Evolutionary conservation across 2,113 vertebrate genomes (phyloP), one percentile per base, ranked within the genome.

Genomic region (Vulpes ferrilata): DNA sequence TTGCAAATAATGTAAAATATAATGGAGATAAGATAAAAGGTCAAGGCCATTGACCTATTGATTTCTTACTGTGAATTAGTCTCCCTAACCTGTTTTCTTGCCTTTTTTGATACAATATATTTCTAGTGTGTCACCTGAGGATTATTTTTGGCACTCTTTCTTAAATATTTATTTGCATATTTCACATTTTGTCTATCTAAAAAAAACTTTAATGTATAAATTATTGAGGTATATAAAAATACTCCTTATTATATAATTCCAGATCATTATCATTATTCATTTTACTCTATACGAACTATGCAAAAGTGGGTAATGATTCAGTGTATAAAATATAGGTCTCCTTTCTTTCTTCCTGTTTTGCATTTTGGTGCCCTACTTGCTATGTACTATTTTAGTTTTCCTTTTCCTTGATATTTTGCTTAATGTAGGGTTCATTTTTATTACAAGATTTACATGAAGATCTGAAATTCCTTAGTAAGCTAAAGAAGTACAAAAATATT

Each of bases 251-350:
- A 35, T 62, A 35, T 92, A 83, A 90, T 79, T 90, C 12, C 3
- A 71, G 35, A 27, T 79, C 10, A 85, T 53, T 83, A 32, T 79
- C 12, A 85, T 59, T 87, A 53, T 35, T 76, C 27, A 8, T 69
- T 97, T 97, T 38, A 83, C 57, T 71, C 92, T 73, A 55, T n/a
- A 32, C 3, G 76, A 80, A 57, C 78, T 87, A 74, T 53, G 35
- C 7, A 62, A 27, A 35, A 79, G 38, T 83, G 51, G 17, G 32
- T 79, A 92, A 71, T 43, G 38, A 62, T 35, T 87, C n/a, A 71
- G 25, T 23, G 3, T 89, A 43, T 79, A 88, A 96, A 69, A 25
- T 53, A 13, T 7, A 85, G 43, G 38, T 13, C 22, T 13, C 22
- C 16, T 60, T 12, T 53, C 35, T 53, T 43, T 23, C 27, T 12